Percentiles rank a stretch among this genome's conserved stretches.
These are phyloP conservation scores for Varanus komodoensis DNA, from an alignment of 2,113 vertebrate genomes.

Conservation along the genomic window DNA sequence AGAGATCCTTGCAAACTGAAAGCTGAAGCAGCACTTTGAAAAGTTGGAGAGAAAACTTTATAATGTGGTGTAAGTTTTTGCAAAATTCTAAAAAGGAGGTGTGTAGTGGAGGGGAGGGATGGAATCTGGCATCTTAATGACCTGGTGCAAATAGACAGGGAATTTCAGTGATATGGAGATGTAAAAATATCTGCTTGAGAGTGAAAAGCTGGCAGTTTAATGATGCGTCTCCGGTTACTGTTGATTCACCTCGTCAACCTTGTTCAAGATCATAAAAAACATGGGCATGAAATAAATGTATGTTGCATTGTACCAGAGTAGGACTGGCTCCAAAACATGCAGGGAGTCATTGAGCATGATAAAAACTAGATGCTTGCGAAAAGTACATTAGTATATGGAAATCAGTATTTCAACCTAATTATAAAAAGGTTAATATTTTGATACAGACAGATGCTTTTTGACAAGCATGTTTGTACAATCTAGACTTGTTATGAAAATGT, in stretches of 20 bases:
- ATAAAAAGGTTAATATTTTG: neutral
- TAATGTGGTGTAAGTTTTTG: neutral
- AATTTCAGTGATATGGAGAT: slow-evolving; percentile 33
- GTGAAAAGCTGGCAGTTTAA: slow-evolving; percentile 39
- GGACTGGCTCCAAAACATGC: slow-evolving; percentile 23
- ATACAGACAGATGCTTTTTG: neutral
- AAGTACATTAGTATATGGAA: slow-evolving; percentile 23
- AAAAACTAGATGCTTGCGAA: slow-evolving; percentile 18
- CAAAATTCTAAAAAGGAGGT: slow-evolving; percentile 41
- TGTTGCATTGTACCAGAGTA: neutral
- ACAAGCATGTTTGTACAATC: neutral
- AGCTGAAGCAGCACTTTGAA: slow-evolving; percentile 21
- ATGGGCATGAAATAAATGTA: neutral
- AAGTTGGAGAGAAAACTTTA: slow-evolving; percentile 21
- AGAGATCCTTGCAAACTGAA: neutral
- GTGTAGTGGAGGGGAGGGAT: neutral
- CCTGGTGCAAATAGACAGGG: slow-evolving; percentile 5
- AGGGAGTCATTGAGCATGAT: neutral
- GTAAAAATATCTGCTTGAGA: slow-evolving; percentile 30
- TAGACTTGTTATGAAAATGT: slow-evolving; percentile 24
- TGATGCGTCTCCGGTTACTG: slow-evolving; percentile 19
- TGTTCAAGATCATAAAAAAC: slow-evolving; percentile 40
- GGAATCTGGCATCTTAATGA: slow-evolving; percentile 31
- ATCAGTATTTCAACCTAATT: neutral
- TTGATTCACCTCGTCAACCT: slow-evolving; percentile 47